These are phyloP conservation scores for Scomber colias DNA, from an alignment of 2,113 vertebrate genomes.

Conservation along the genomic window DNA sequence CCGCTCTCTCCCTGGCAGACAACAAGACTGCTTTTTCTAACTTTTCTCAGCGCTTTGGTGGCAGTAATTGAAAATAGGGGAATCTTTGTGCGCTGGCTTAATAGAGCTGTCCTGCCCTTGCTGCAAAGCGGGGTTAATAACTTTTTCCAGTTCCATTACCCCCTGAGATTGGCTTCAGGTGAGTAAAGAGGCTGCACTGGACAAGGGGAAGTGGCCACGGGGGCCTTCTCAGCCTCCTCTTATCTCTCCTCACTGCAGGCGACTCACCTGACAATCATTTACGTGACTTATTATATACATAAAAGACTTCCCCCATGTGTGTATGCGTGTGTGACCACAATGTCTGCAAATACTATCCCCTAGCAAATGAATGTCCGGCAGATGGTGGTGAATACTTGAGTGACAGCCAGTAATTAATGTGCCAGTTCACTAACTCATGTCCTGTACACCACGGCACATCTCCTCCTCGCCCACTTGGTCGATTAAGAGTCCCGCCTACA, in stretches of 20 bases:
- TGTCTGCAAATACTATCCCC: constrained; percentile 16
- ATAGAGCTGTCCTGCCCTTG: constrained; percentile 81
- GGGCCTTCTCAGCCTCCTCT: constrained; percentile 53
- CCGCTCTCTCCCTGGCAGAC: constrained; percentile 41
- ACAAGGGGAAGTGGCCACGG: constrained; percentile 65
- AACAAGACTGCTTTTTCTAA: constrained; percentile 60
- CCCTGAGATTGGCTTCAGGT: constrained; percentile 83
- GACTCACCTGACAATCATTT: constrained; percentile 61
- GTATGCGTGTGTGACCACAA: constrained; percentile 6
- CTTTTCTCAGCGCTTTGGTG: constrained; percentile 57
- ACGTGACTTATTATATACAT: constrained; percentile 56
- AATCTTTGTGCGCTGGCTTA: constrained; percentile 82
- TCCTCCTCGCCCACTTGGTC: not conserved
- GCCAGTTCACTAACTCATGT: constrained; percentile 25
- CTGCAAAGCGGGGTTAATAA: constrained; percentile 85
- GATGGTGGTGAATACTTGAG: constrained; percentile 30
- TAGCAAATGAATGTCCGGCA: constrained; percentile 29
- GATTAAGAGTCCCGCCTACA: not conserved
- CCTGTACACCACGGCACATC: not conserved
- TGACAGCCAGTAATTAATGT: constrained; percentile 58
- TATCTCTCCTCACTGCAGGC: constrained; percentile 60
- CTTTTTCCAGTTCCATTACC: constrained; percentile 85
- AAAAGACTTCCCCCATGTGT: constrained; percentile 26
- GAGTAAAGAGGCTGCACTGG: constrained; percentile 76
- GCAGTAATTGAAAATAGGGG: constrained; percentile 83